These are phyloP conservation scores for Drosophila erecta DNA, from an alignment of 1,140 invertebrate genomes.

Conservation along the genomic window DNA sequence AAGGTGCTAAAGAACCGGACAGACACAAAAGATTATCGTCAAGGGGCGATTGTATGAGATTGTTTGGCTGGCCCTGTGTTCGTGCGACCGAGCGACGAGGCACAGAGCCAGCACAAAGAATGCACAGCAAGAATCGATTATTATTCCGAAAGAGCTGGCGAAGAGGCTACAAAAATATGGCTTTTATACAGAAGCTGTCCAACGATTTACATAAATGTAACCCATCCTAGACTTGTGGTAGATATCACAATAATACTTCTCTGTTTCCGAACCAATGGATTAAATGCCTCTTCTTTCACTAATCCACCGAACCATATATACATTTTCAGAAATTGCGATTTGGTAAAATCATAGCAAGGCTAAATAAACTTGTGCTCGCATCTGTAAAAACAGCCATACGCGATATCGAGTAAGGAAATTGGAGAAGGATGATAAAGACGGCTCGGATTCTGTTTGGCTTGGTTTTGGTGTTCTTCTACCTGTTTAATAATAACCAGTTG, in stretches of 20 bases:
- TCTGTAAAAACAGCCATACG: not conserved
- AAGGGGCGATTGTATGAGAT: slow-evolving; percentile 40
- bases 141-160: slow-evolving; percentile 64
- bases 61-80: slow-evolving; percentile 9
- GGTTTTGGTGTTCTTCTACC: slow-evolving; percentile 43
- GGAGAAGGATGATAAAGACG: slow-evolving; percentile 38
- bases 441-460: slow-evolving; percentile 10
- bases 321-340: not conserved
- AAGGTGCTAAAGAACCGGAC: slow-evolving; percentile 75
- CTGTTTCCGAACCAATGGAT: no score
- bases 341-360: not conserved
- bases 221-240: not conserved
- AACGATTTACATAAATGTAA: not conserved
- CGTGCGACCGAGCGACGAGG: slow-evolving; percentile 17
- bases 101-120: slow-evolving; percentile 37
- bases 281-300: no score
- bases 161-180: slow-evolving; percentile 43
- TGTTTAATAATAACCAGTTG: slow-evolving; percentile 59
- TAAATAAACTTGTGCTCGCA: not conserved
- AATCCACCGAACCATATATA: no score
- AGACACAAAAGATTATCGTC: slow-evolving; percentile 71
- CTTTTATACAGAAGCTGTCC: slow-evolving; percentile 27
- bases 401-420: slow-evolving; percentile 22
- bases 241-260: not conserved
- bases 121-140: slow-evolving; percentile 71